Base-by-base conservation (phyloP, 2,797 vertebrate genomes). In the Pelobates cultripes region DNA sequence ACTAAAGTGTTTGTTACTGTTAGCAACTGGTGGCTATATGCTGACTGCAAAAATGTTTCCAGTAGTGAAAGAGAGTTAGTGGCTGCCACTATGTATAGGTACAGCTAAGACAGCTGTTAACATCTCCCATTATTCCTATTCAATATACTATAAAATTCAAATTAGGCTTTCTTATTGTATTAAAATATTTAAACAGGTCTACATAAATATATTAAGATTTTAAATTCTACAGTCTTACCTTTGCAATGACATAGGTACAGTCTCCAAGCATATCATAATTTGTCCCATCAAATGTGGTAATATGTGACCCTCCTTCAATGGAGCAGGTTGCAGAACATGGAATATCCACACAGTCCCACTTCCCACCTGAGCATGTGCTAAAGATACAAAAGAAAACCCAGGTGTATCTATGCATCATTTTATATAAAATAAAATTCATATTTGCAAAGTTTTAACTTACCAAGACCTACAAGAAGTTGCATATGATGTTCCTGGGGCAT, bases 231-330 rank as follows among this genome's bases (percentile, higher is more conserved):
- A 7, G 8, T n/a, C 86, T 14, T 76, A 95, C 95, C 95, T 95
- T 95, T 43, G 92, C 87, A 72, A 96, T 87, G 43, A 95, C 74
- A 0, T 95, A 96, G 70, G 61, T 86, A 84, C 95, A 96, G 88
- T 95, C 90, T 8, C 95, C 95, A 0, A 95, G 92, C 75, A 94
- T 77, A 15, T 89, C 85, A 0, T 94, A 96, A 9, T 74, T 55
- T 7, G 89, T 92, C 76, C 89, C 90, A 40, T 96, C 95, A 0
- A 89, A 96, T 2, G 95, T 95, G 83, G 90, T 90, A 84, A 96
- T 89, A 79, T 96, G 95, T 0, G 94, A 92, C 0, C 95, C 95
- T 7, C 95, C 95, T 63, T 89, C 89, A 67, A 96, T 86, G 0
- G 93, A 91, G 85, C 95, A 96, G 0, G 78, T 90, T 57, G 89